A percentile compares a stretch with the other conserved stretches of the same genome.
Evolutionary conservation across 1,140 invertebrate genomes (phyloP).

Genomic region (Achroia grisella): DNA sequence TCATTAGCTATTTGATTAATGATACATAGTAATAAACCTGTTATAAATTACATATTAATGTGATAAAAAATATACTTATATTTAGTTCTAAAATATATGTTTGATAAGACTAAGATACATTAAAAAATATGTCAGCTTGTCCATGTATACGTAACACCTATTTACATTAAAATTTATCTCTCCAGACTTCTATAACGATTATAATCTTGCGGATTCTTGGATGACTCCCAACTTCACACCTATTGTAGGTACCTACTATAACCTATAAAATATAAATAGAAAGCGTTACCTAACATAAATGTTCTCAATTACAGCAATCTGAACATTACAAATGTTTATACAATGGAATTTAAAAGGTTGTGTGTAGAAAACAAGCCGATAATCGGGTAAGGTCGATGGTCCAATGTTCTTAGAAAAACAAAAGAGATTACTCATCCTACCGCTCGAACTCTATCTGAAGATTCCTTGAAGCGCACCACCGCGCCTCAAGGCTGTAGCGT

Average conservation of each 20-base stretch:
- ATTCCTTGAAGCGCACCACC: slow-evolving; percentile 53
- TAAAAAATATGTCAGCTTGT: no score
- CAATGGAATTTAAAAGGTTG: slow-evolving; percentile 1
- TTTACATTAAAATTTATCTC: slow-evolving; percentile 1
- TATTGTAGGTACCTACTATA: slow-evolving; percentile 5
- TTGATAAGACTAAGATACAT: no score
- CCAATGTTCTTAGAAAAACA: slow-evolving; percentile 64
- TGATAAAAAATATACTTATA: no score
- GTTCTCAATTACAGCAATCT: no score
- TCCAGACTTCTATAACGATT: slow-evolving; percentile 1
- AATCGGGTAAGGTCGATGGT: slow-evolving; percentile 38
- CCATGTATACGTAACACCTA: not conserved
- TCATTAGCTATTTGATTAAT: no score
- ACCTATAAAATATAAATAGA: not conserved
- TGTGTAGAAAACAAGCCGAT: slow-evolving; percentile 35
- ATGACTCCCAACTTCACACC: slow-evolving; percentile 3
- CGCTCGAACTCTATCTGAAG: slow-evolving; percentile 67
- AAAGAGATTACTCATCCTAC: slow-evolving; percentile 71
- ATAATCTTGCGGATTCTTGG: slow-evolving; percentile 7
- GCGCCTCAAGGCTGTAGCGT: slow-evolving; percentile 38
- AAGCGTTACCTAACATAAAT: no score
- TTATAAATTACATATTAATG: no score
- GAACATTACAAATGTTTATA: not conserved
- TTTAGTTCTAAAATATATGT: no score
- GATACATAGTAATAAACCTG: no score